Evolutionary conservation across 2,113 vertebrate genomes (phyloP).

Genomic region (rabbit (Oryctolagus cuniculus)): DNA sequence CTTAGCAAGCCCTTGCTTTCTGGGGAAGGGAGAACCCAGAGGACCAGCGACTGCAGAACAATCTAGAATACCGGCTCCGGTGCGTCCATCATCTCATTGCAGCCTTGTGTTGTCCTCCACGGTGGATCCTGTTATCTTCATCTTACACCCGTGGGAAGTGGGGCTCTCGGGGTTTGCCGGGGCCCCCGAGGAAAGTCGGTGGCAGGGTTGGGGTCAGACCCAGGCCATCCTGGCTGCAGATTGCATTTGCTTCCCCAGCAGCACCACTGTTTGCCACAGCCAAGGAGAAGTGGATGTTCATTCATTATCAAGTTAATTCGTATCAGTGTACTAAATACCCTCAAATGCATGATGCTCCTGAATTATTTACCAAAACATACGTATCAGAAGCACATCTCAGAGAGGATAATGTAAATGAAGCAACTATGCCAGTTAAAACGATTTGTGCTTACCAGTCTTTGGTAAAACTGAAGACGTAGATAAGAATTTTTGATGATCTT

Average conservation of each 20-base stretch:
- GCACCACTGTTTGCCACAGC: neutral
- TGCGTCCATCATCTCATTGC: neutral
- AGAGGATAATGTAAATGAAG: constrained; percentile 40
- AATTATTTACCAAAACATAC: neutral
- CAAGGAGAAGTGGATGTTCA: neutral
- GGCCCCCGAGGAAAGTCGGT: neutral
- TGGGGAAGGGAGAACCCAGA: neutral
- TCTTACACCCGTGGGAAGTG: neutral
- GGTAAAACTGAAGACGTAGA: constrained; percentile 49
- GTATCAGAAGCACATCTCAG: constrained; percentile 18
- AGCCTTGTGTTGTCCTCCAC: neutral
- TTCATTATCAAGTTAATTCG: neutral
- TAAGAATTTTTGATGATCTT: constrained; percentile 40
- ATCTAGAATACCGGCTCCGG: neutral
- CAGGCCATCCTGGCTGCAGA: neutral
- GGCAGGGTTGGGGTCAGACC: neutral
- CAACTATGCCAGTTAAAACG: neutral
- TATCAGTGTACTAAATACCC: neutral
- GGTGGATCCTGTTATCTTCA: neutral
- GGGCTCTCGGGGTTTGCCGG: neutral
- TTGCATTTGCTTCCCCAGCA: neutral
- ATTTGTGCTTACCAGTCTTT: neutral
- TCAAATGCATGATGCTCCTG: neutral
- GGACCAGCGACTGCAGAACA: neutral
- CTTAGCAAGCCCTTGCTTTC: constrained; percentile 42